phyloP scores from a whole-genome alignment of 2,797 vertebrate genomes.

The Diglossa cyanea region DNA sequence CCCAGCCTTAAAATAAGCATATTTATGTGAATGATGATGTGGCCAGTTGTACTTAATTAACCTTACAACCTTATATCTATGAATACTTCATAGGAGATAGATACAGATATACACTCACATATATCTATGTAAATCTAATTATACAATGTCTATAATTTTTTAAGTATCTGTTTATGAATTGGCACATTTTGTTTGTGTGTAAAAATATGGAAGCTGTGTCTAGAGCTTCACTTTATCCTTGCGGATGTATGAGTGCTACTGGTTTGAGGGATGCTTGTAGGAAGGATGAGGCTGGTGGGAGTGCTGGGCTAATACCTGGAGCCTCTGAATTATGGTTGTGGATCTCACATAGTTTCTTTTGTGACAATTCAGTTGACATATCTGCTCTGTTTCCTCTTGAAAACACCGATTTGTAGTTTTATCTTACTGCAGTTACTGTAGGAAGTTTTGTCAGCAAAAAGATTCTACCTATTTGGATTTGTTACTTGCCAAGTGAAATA shows the following conservation, averaged over 20 bases:
- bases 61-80: background rate
- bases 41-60: background rate
- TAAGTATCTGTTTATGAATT: background rate
- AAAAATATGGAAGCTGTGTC: background rate
- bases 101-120: background rate
- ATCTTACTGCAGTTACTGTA: background rate
- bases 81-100: background rate
- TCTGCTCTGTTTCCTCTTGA: background rate
- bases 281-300: background rate
- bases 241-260: background rate
- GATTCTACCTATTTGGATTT: background rate
- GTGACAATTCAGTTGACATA: background rate
- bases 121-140: background rate
- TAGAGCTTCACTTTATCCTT: background rate
- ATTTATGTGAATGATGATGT: background rate
- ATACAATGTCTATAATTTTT: background rate
- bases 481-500: conserved; percentile 5
- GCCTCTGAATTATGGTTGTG: background rate
- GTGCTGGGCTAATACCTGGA: background rate
- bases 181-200: background rate
- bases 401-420: background rate
- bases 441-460: background rate
- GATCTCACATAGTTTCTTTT: background rate
- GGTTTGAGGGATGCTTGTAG: background rate
- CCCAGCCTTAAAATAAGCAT: background rate